A percentile compares a stretch with the other conserved stretches of the same genome.
These are phyloP conservation scores for Meda fulgida DNA, from an alignment of 2,797 vertebrate genomes.

Conservation along the genomic window DNA sequence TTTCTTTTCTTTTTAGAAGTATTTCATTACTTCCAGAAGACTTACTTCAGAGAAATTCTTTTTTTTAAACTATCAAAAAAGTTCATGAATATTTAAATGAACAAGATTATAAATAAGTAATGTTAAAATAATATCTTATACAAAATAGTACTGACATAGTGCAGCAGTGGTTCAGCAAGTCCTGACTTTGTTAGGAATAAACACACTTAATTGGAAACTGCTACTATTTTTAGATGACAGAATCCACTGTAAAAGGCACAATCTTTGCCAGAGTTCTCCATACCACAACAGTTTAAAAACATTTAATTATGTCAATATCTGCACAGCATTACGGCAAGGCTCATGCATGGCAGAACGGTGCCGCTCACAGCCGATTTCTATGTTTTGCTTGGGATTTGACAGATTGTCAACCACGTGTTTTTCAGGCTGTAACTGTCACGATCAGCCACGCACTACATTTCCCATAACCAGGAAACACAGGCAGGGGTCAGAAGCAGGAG, in stretches of 20 bases:
- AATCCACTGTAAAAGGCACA: background rate
- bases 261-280: background rate
- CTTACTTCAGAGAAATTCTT: background rate
- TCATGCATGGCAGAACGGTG: slow-evolving; percentile 14
- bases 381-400: slow-evolving; percentile 4
- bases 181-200: slow-evolving; percentile 20
- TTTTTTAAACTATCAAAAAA: background rate
- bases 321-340: background rate
- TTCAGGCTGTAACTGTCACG: slow-evolving; percentile 24
- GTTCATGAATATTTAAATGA: slow-evolving; percentile 21
- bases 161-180: slow-evolving; percentile 18
- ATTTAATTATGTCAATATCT: background rate
- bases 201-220: slow-evolving; percentile 25
- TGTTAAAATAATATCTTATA: background rate
- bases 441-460: no score
- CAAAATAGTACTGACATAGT: background rate
- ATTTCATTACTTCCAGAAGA: background rate
- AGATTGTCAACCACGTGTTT: slow-evolving; percentile 7
- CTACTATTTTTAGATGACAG: background rate
- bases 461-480: no score
- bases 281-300: background rate
- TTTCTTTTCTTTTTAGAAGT: background rate
- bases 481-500: no score
- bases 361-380: background rate
- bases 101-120: background rate